Evolutionary conservation across 2,113 vertebrate species (phyloP), one percentile per base, ranked within the genome.

Genomic region (Hiodon alosoides): DNA sequence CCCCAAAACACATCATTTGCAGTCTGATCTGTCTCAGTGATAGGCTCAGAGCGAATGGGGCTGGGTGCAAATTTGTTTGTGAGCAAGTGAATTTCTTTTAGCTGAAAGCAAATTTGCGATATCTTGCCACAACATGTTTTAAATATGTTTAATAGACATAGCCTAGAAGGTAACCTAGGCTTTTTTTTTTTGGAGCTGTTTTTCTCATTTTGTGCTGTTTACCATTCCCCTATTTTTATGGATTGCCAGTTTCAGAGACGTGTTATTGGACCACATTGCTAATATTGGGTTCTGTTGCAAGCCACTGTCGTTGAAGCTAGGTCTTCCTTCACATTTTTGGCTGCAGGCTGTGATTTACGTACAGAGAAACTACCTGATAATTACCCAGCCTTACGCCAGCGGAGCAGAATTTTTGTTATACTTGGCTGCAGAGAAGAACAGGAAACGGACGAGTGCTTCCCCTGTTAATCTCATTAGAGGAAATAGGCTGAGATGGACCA

Each of bases 401-500:
- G 31, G 50, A 71, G 75, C 51, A 13, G 51, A 17, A 52, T 55
- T 72, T 66, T 67, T 66, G 69, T 67, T 60, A 46, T 17, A 51
- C 75, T 65, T n/a, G 17, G 69, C 16, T 67, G 76, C 58, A 54
- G 69, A 65, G 48, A n/a, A 10, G 59, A 17, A 65, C 54, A 61
- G 67, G 47, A 67, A 67, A 67, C 52, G 69, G 58, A 17, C 64
- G 67, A 64, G 47, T 55, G 13, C 52, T 59, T 16, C 47, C 58
- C 61, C 50, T 14, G 51, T 69, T 52, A 16, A 71, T 59, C 76
- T 58, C 53, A 17, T 65, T 55, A 46, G 31, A 71, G 67, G 46
- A 72, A 77, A 58, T 65, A 51, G 46, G 61, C 62, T 72, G 72
- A 67, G 62, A 67, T 72, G 62, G 54, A 66, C 69, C 62, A 58